Evolutionary conservation across 2,113 vertebrate species (phyloP), one percentile per base, ranked within the genome.

Genomic region (Zapornia atra): DNA sequence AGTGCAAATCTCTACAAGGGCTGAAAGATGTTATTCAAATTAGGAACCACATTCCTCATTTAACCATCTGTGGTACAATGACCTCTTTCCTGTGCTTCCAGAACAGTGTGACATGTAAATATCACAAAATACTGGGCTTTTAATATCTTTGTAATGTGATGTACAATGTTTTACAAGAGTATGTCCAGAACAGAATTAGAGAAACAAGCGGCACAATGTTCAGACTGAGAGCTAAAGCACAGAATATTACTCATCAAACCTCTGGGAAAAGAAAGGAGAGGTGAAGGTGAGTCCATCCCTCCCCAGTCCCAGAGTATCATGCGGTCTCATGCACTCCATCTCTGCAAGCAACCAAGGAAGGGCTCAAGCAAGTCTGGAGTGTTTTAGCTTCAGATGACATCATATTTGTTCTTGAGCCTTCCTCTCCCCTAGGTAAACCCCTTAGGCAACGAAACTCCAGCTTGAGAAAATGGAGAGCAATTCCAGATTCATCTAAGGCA

Each of bases 21-120:
- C 69, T 81, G 51, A 72, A 78, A 86, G 91, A 48, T 71, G 89
- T 68, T 88, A 63, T 63, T 64, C 69, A 82, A 59, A 84, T 84
- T 28, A 91, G 53, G 26, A 94, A 60, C 11, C 48, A 33, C 56
- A 9, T 75, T 82, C 21, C 9, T 84, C 25, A 34, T 15, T 70
- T 79, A 86, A 38, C 56, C 61, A 9, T 69, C 63, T 78, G 59
- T 71, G 57, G 46, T 33, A 44, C 42, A 56, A 19, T n/a, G 61
- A 82, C 42, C 15, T 61, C 85, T 79, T 94, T 53, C 48, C 56
- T 53, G 11, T 48, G 34, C 48, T 92, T 79, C 20, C 60, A 24
- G 63, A 83, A 56, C 8, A n/a, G 36, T 4, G 14, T 51, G 64
- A 7, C 19, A 38, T 0, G 0, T 20, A 71, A 78, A 14, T 33